phyloP scores from a whole-genome alignment of 2,888 invertebrate species.

The Synanthedon vespiformis region DNA sequence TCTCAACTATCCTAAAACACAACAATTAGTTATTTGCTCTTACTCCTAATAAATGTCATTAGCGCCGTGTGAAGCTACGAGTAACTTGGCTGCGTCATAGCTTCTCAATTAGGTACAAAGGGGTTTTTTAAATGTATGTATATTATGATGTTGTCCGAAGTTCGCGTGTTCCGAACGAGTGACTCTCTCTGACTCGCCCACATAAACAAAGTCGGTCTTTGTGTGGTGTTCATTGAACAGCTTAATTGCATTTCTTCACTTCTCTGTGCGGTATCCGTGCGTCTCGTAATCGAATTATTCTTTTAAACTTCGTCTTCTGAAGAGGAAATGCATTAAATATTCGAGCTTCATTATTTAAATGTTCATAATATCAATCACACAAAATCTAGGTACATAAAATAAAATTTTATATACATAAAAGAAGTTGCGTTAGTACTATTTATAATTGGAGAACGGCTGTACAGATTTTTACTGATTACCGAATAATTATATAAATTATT shows the following conservation, averaged over 20 bases:
- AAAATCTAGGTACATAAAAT: no score
- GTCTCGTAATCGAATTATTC: constrained; percentile 41
- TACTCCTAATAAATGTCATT: constrained; percentile 49
- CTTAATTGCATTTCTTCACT: constrained; percentile 57
- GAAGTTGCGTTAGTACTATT: no score
- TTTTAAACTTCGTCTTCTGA: constrained; percentile 19
- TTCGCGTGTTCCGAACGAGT: constrained; percentile 34
- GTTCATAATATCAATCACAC: no score
- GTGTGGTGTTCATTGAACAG: constrained; percentile 55
- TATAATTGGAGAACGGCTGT: no score
- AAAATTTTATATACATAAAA: no score
- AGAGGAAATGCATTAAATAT: neutral
- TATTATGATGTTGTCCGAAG: constrained; percentile 19
- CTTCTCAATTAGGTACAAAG: constrained; percentile 1
- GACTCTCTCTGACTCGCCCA: constrained; percentile 32
- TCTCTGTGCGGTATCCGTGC: constrained; percentile 36
- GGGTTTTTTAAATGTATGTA: constrained; percentile 5
- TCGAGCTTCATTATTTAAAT: no score
- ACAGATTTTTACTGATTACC: no score
- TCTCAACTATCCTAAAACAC: constrained; percentile 53
- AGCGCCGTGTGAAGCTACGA: constrained; percentile 14
- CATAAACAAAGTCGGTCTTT: constrained; percentile 50
- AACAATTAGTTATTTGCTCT: constrained; percentile 52
- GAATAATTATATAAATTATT: no score
- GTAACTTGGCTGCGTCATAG: neutral